phyloP scores from a whole-genome alignment of 30 jellyfish, hydroid and myxozoan species.

The Clytia hemisphaerica region DNA sequence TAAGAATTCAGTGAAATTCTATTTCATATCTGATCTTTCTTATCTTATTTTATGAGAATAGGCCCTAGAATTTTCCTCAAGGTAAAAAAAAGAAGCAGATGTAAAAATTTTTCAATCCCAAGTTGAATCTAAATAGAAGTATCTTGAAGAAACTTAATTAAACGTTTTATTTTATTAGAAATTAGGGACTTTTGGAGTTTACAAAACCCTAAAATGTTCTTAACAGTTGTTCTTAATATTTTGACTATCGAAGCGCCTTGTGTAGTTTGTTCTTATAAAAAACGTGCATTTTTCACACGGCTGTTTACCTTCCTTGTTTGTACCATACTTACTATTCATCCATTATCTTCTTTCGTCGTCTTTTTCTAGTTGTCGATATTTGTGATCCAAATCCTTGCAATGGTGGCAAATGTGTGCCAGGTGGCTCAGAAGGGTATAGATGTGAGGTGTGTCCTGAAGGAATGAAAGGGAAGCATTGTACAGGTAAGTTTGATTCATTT shows the following conservation, averaged over 20 bases:
- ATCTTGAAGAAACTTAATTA: neutral
- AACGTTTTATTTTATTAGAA: neutral
- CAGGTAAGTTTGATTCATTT: neutral
- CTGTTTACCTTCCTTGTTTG: no score
- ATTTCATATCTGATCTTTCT: no score
- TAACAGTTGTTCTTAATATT: no score
- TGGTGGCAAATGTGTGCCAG: slow-evolving; percentile 30
- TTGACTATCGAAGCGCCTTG: no score
- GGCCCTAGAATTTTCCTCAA: no score
- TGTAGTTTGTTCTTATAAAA: no score
- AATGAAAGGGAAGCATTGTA: slow-evolving; percentile 14
- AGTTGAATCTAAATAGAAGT: neutral
- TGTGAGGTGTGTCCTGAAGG: slow-evolving; percentile 14
- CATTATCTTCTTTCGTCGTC: neutral
- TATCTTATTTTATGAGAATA: no score
- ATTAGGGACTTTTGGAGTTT: no score
- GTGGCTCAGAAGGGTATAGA: slow-evolving; percentile 3
- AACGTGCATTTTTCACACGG: no score
- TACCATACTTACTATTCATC: neutral
- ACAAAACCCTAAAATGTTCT: no score
- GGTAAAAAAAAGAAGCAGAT: no score
- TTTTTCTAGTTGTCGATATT: slow-evolving; percentile 5
- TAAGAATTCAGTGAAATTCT: no score
- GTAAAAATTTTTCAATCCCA: neutral
- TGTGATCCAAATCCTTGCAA: slow-evolving; percentile 34